Evolutionary conservation across 2,113 vertebrate species (phyloP).

Genomic region (Ardeotis arabs): DNA sequence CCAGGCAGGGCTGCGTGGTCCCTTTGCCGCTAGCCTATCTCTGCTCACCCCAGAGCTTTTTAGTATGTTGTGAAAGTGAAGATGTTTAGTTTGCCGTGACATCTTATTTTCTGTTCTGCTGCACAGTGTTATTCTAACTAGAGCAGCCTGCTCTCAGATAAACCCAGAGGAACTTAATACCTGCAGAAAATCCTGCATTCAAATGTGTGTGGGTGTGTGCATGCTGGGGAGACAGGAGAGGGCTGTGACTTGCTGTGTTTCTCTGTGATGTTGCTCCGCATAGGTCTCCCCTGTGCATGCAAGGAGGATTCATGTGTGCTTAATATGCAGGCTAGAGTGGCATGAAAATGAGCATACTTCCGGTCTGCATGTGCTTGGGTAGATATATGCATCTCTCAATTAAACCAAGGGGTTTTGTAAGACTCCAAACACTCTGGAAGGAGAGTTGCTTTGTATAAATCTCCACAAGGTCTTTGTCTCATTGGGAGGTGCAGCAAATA

Average conservation of each 20-base stretch:
- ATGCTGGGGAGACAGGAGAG: not conserved
- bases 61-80: constrained; percentile 69
- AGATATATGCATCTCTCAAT: not conserved
- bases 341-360: not conserved
- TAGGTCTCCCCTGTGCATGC: not conserved
- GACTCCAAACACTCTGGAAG: not conserved
- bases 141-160: constrained; percentile 66
- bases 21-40: not conserved
- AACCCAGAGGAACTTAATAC: constrained; percentile 63
- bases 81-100: constrained; percentile 76
- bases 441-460: not conserved
- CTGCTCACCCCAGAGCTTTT: constrained; percentile 19
- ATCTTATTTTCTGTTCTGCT: constrained; percentile 83
- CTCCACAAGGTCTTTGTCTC: not conserved
- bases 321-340: not conserved
- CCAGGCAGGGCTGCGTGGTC: not conserved
- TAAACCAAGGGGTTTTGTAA: not conserved
- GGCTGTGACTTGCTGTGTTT: not conserved
- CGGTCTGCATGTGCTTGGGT: not conserved
- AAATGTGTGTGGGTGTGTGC: constrained; percentile 13
- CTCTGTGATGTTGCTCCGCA: not conserved
- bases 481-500: rapidly evolving
- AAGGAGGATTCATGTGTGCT: not conserved
- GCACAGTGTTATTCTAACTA: constrained; percentile 79
- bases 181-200: constrained; percentile 65